Evolutionary conservation across 2,797 vertebrate genomes (phyloP), one percentile per base, ranked within the genome.

Genomic region (Carcharodon carcharias): DNA sequence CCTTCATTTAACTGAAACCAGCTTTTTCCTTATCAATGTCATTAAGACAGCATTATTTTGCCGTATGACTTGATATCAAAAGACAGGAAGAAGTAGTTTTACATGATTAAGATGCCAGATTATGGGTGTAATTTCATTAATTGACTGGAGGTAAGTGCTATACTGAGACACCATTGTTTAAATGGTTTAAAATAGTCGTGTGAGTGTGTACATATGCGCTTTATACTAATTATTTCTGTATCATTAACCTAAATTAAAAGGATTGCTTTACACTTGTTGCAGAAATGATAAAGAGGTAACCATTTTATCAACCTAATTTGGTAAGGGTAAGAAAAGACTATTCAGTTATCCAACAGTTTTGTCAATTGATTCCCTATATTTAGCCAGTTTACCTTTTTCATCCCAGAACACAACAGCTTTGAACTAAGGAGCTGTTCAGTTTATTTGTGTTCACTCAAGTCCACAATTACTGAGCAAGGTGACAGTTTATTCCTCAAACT

Each of bases 91-190:
- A 95, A 73, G 69, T 95, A 28, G 31, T 56, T 95, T 71, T 56
- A 71, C 12, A 77, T 73, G 65, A 73, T 71, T 73, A 54, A 35
- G 95, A n/a, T 77, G 31, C 21, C 4, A 71, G 94, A 95, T 50
- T 77, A 35, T 73, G 50, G 67, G 50, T 95, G 67, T 95, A 69
- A 67, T 95, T 95, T 21, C 45, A 95, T 73, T 95, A 73, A 95
- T 69, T 95, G 67, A 35, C 50, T 54, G 45, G 65, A 56, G 95
- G 50, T 18, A 21, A 95, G 45, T 73, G 50, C 40, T 77, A 56
- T 95, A 56, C 94, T 73, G 94, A 40, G 69, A 71, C 71, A 95
- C n/a, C 40, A 69, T 28, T 95, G 23, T 67, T 95, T 71, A 54
- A 95, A 54, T 95, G 14, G 69, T 71, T 73, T 77, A 23, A 95